Percentiles rank a stretch among this genome's conserved stretches.
Conservation (phyloP, 2,797 vertebrate genomes). For the Spinus pinus region DNA sequence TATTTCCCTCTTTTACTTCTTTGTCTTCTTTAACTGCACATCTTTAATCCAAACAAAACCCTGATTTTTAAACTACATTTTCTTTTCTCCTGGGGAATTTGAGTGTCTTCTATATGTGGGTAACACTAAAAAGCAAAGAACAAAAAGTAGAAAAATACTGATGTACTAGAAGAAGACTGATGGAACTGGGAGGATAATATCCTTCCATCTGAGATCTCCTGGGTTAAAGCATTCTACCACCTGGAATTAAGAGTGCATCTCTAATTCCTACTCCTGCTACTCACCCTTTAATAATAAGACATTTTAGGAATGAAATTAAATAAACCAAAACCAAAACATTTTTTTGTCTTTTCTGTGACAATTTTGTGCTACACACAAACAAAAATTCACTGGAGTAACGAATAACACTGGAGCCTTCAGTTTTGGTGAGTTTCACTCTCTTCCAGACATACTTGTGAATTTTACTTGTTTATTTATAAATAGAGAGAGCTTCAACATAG, state of each 20-base stretch:
- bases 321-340: neutral
- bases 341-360: neutral
- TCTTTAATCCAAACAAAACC: neutral
- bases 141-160: neutral
- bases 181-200: neutral
- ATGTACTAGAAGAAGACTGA: neutral
- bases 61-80: neutral
- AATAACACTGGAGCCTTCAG: neutral
- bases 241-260: neutral
- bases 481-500: neutral
- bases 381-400: neutral
- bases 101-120: neutral
- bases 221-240: neutral
- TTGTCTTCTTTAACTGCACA: neutral
- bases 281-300: neutral
- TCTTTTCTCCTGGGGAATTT: neutral
- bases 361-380: rapidly evolving
- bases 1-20: neutral
- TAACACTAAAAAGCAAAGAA: neutral
- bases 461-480: neutral
- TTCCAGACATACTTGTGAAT: neutral
- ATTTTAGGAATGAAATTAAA: neutral
- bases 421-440: neutral
- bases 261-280: neutral
- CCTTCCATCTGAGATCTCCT: neutral